Conservation (phyloP, 2,797 vertebrate genomes). For the Onychomys arenicola region DNA sequence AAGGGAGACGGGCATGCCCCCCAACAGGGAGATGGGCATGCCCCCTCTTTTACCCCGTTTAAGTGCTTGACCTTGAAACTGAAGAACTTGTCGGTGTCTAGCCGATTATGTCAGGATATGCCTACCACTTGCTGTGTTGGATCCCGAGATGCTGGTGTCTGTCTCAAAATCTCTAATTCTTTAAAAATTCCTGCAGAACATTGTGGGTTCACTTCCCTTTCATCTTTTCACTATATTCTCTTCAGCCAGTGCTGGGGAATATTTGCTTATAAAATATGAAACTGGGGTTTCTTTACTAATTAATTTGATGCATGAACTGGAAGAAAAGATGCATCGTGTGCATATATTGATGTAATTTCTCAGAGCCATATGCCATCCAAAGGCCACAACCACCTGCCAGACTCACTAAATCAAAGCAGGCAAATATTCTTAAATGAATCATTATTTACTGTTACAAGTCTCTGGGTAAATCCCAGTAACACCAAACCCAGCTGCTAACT, state of each 20-base stretch:
- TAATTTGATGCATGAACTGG: constrained; percentile 73
- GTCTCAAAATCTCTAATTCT: background rate
- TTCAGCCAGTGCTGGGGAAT: background rate
- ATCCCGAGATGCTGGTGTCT: constrained; percentile 25
- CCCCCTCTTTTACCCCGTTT: background rate
- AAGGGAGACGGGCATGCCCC: too few species aligned
- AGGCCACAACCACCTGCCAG: constrained; percentile 77
- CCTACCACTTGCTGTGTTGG: background rate
- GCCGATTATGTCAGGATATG: background rate
- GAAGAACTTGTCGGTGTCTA: constrained; percentile 48
- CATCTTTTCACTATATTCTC: constrained; percentile 40
- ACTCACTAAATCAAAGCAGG: constrained; percentile 72
- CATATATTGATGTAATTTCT: constrained; percentile 84
- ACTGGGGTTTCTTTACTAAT: constrained; percentile 69
- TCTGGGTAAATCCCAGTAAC: constrained; percentile 85
- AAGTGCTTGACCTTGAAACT: constrained; percentile 66
- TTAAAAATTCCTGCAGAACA: constrained; percentile 54
- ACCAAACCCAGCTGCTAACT: constrained; percentile 87
- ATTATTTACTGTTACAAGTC: constrained; percentile 74
- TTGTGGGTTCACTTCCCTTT: constrained; percentile 29
- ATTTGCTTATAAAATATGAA: constrained; percentile 65
- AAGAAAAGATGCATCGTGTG: constrained; percentile 66
- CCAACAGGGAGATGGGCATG: background rate
- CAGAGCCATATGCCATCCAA: constrained; percentile 77
- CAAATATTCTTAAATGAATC: constrained; percentile 75